These are phyloP conservation scores for Lacanobia oleracea DNA, from an alignment of 2,888 invertebrate genomes.

Conservation along the genomic window DNA sequence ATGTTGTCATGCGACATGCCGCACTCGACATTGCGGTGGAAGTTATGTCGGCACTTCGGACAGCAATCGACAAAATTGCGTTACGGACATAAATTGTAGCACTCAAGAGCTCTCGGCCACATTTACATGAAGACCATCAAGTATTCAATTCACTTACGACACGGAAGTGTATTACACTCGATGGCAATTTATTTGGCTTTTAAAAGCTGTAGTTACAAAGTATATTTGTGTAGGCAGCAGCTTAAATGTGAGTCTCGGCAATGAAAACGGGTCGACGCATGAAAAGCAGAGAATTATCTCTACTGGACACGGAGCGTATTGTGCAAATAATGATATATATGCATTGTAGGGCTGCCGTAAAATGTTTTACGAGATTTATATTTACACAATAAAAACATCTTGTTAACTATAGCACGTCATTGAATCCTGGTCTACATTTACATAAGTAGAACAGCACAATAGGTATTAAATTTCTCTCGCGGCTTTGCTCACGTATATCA, in stretches of 20 bases:
- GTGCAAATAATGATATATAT: constrained; percentile 45
- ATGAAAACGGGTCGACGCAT: constrained; percentile 6
- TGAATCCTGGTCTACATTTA: no score
- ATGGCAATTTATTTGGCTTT: constrained; percentile 31
- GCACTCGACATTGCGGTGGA: not conserved
- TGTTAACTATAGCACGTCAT: not conserved
- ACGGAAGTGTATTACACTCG: constrained; percentile 29
- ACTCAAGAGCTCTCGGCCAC: constrained; percentile 47
- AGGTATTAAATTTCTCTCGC: no score
- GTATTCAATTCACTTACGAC: constrained; percentile 51
- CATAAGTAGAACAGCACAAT: no score
- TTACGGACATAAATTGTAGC: constrained; percentile 49
- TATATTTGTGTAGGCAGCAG: constrained; percentile 3
- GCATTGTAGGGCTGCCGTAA: constrained; percentile 12
- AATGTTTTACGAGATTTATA: not conserved
- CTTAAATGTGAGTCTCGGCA: constrained; percentile 6
- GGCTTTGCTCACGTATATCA: no score
- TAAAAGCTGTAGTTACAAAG: constrained; percentile 17
- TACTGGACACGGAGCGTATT: constrained; percentile 18
- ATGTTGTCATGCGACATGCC: constrained; percentile 9
- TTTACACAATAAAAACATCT: not conserved
- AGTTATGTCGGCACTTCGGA: constrained; percentile 27
- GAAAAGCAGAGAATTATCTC: constrained; percentile 26
- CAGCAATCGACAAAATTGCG: constrained; percentile 54
- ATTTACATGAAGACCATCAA: constrained; percentile 52